Conservation (phyloP, 2,888 invertebrate genomes). For the Apotomis betuletana region DNA sequence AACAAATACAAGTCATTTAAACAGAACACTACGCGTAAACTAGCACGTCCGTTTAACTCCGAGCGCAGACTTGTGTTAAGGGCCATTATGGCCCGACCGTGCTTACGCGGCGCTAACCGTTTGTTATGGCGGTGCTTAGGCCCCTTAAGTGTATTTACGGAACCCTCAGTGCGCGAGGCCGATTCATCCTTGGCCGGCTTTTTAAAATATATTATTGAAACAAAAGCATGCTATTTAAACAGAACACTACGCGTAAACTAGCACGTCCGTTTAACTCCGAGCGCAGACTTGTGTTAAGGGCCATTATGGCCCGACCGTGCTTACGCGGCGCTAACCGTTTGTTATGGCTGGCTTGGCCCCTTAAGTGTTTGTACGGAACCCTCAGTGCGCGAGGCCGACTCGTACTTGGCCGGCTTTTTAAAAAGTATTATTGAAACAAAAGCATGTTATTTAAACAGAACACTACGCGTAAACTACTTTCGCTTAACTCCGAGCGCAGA, state of each 20-base stretch:
- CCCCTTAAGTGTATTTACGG: background rate
- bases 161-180: no score
- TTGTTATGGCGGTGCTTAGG: slow-evolving; percentile 9
- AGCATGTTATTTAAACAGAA: no score
- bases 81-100: slow-evolving; percentile 1
- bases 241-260: background rate
- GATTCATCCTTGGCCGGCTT: no score
- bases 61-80: slow-evolving; percentile 8
- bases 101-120: slow-evolving; percentile 4
- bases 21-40: background rate
- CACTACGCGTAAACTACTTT: background rate
- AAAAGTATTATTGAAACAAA: no score
- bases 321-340: slow-evolving; percentile 9
- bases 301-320: background rate
- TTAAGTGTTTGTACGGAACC: background rate
- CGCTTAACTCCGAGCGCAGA: background rate
- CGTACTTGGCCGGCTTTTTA: no score
- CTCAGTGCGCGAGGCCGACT: no score
- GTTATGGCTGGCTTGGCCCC: background rate
- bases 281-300: slow-evolving; percentile 7
- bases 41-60: background rate
- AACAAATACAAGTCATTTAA: background rate
- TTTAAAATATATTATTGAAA: no score
- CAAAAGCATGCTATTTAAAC: background rate
- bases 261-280: background rate